Evolutionary conservation across 35 echinoderm and acorn worm genomes (phyloP), one percentile per base, ranked within the genome.

Genomic region (Stichopus chloronotus): DNA sequence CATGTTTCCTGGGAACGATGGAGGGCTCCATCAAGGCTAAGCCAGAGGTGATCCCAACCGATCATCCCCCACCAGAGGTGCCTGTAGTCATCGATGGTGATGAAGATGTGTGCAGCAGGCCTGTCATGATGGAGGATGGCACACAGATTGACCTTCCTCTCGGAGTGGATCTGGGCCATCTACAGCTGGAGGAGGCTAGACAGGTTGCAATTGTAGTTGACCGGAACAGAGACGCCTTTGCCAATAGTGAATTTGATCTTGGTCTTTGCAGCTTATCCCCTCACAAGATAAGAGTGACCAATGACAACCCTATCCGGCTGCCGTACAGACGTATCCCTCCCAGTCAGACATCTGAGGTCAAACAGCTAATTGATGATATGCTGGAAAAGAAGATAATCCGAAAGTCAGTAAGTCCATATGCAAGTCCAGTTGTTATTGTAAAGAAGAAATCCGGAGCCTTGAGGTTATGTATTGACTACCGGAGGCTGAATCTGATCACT

Each of bases 401-500:
- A 25, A 22, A 25, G 11, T 69, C 87, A 21, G 25, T 14, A 53
- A 90, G 87, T 63, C 59, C 87, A 4, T 72, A 76, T 68, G 87
- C 87, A 7, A 76, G 59, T 63, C 87, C 87, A 71, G 68, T 90
- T 17, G 87, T 90, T 7, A 12, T 90, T 20, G 87, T 90, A 7
- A 25, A 63, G 87, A 68, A 90, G 16, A 90, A 21, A 3, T 20
- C 59, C 7, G 87, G 87, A 5, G 59, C 87, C 30, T 6, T 90
- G 4, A 11, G 87, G 30, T 25, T n/a, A n/a, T n/a, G n/a, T n/a
- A n/a, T n/a, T n/a, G n/a, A n/a, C n/a, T n/a, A n/a, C n/a, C n/a
- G n/a, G 7, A 30, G 56, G 87, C 68, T 90, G 3, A 90, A 90
- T 71, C 11, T 65, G 4, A 90, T 72, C 23, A 90, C 87, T 25